Conservation (phyloP, 35 echinoderm and acorn worm species). For the Heliocidaris tuberculata region DNA sequence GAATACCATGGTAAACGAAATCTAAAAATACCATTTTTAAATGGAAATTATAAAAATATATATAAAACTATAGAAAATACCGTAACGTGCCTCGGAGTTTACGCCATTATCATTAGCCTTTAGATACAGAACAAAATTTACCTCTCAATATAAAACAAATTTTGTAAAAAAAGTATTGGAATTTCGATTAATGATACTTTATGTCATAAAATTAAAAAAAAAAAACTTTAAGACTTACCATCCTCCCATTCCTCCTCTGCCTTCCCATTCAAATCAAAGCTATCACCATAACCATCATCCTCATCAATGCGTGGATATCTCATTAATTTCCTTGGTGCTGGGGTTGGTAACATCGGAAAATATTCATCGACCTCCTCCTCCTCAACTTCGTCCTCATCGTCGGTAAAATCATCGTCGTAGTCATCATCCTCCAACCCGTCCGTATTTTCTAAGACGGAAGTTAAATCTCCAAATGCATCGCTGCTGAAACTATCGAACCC, state of each 20-base stretch:
- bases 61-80: no score
- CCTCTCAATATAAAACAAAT: no score
- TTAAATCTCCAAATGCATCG: neutral
- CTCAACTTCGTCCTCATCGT: neutral
- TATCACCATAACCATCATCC: conserved; percentile 27
- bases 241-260: neutral
- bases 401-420: neutral
- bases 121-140: no score
- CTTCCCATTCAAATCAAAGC: neutral
- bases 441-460: neutral
- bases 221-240: neutral
- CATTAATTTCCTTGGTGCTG: conserved; percentile 4
- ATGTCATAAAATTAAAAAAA: no score
- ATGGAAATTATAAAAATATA: no score
- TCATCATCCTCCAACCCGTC: neutral
- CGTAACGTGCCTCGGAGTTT: no score
- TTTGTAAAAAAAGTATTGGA: no score
- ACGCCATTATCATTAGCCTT: no score
- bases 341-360: neutral
- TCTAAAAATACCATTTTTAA: no score
- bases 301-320: neutral
- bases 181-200: no score
- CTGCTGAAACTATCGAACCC: neutral
- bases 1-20: no score
- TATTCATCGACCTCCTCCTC: neutral